These are phyloP conservation scores for Periophthalmus magnuspinnatus DNA, from an alignment of 2,797 vertebrate genomes.

Conservation along the genomic window DNA sequence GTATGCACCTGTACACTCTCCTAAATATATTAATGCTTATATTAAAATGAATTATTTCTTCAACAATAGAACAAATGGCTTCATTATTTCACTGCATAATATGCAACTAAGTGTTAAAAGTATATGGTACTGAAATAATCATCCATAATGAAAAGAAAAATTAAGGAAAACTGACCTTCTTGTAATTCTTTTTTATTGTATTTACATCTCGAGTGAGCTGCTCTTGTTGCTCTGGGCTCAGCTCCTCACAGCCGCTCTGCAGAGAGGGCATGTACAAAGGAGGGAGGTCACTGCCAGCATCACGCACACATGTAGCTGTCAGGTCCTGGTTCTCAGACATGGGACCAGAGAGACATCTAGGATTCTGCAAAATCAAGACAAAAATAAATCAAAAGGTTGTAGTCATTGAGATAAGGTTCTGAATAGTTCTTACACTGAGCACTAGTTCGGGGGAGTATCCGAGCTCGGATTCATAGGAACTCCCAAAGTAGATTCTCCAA, in stretches of 20 bases:
- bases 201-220: slow-evolving; percentile 80
- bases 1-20: slow-evolving; percentile 54
- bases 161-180: slow-evolving; percentile 78
- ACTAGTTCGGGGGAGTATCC: slow-evolving; percentile 88
- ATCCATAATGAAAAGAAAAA: slow-evolving; percentile 49
- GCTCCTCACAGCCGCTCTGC: slow-evolving; percentile 83
- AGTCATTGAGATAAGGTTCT: too few relatives aligned
- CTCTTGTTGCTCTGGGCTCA: slow-evolving; percentile 81
- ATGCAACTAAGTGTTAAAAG: background rate
- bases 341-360: slow-evolving; percentile 82
- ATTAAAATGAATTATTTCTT: background rate
- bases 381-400: background rate
- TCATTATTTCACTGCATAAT: too few relatives aligned
- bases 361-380: slow-evolving; percentile 69
- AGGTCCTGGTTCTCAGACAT: slow-evolving; percentile 82
- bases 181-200: slow-evolving; percentile 81
- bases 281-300: slow-evolving; percentile 65
- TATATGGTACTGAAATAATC: background rate
- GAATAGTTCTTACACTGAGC: slow-evolving; percentile 25
- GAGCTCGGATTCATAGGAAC: slow-evolving; percentile 90
- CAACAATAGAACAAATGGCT: too few relatives aligned
- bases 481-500: slow-evolving; percentile 97
- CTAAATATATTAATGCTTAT: slow-evolving; percentile 26
- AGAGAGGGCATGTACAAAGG: slow-evolving; percentile 80
- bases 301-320: slow-evolving; percentile 71